phyloP scores from a whole-genome alignment of 2,888 invertebrate genomes.

The Criorhina ranunculi region DNA sequence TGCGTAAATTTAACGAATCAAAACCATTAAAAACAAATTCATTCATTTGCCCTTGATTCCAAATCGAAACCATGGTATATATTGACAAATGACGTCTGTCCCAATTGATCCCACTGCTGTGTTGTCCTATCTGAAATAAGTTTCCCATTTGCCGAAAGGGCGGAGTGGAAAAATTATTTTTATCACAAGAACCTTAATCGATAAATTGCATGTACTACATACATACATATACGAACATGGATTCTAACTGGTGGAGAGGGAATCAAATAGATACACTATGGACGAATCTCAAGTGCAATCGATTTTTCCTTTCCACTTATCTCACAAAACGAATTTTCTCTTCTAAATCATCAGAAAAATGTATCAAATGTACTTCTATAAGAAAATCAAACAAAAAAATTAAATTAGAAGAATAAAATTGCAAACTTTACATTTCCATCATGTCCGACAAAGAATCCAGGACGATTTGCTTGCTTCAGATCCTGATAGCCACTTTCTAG shows the following conservation, averaged over 20 bases:
- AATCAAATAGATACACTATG: slow-evolving; percentile 11
- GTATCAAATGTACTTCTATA: slow-evolving; percentile 1
- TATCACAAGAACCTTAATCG: slow-evolving; percentile 32
- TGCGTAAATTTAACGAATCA: slow-evolving; percentile 19
- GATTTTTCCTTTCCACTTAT: slow-evolving; percentile 44
- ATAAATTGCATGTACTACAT: slow-evolving; percentile 59
- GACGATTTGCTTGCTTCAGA: slow-evolving; percentile 88
- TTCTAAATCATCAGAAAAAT: neutral
- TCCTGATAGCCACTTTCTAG: slow-evolving; percentile 97
- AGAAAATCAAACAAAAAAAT: slow-evolving; percentile 27
- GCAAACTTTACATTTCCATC: slow-evolving; percentile 87
- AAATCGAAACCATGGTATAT: neutral
- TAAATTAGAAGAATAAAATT: slow-evolving; percentile 52
- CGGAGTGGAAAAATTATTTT: neutral
- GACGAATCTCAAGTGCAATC: slow-evolving; percentile 51
- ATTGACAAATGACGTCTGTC: slow-evolving; percentile 14
- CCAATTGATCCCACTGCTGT: neutral
- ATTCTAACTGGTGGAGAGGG: neutral
- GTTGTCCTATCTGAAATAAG: neutral
- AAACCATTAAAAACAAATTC: slow-evolving; percentile 16
- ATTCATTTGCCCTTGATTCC: slow-evolving; percentile 29
- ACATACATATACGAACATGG: slow-evolving; percentile 13
- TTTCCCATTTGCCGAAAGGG: neutral
- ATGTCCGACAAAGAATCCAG: slow-evolving; percentile 90
- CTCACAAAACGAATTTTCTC: neutral